These are phyloP conservation scores for Hetaerina americana DNA, from an alignment of 1,140 invertebrate genomes.

Conservation along the genomic window DNA sequence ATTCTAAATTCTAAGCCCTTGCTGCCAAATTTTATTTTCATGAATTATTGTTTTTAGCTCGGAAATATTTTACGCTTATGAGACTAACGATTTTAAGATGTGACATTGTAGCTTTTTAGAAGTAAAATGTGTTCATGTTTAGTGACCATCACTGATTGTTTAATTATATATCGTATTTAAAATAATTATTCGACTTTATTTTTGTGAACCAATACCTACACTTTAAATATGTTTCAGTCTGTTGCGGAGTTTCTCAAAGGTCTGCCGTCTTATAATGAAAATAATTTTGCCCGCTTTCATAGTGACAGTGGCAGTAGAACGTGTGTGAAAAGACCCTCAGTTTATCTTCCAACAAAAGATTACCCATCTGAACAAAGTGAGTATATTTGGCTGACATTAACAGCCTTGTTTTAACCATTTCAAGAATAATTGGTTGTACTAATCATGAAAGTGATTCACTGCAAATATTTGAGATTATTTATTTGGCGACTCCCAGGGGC, in stretches of 20 bases:
- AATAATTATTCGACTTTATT: neutral
- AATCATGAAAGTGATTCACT: too few relatives aligned
- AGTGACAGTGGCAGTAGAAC: conserved; percentile 70
- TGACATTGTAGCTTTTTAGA: too few relatives aligned
- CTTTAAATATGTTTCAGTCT: conserved; percentile 36
- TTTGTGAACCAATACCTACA: neutral
- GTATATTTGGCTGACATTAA: too few relatives aligned
- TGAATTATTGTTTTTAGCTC: too few relatives aligned
- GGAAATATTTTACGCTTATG: too few relatives aligned
- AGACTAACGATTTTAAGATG: too few relatives aligned
- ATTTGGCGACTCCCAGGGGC: too few relatives aligned
- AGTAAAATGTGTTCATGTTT: neutral
- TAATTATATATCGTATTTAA: neutral
- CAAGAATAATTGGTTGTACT: too few relatives aligned
- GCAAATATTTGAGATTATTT: too few relatives aligned
- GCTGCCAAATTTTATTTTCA: too few relatives aligned
- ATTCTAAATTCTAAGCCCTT: too few relatives aligned
- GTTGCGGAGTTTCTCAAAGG: conserved; percentile 82
- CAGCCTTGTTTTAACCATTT: too few relatives aligned
- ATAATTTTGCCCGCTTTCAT: conserved; percentile 81
- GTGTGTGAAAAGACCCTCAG: conserved; percentile 71
- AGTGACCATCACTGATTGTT: neutral
- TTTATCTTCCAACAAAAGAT: conserved; percentile 82
- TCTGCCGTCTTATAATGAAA: conserved; percentile 77
- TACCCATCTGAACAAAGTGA: conserved; percentile 78